Base-by-base conservation (phyloP, 2,797 vertebrate species). In the Jordanella pulchra region DNA sequence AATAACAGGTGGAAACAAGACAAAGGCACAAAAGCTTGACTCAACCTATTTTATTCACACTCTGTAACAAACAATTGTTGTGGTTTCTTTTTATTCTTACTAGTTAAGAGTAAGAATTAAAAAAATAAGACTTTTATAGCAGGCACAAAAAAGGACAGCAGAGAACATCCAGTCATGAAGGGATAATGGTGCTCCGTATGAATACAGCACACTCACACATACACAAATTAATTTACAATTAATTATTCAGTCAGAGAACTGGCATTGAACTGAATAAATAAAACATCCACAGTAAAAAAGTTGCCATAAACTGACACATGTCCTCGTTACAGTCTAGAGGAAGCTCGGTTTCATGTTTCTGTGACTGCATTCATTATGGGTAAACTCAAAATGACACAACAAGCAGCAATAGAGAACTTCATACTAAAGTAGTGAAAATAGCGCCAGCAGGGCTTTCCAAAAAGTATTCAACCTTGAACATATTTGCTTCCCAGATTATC, bases 241-340 rank as follows among this genome's bases (percentile, higher is more conserved):
- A 94, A 94, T 93, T 89, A 93, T 93, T 93, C 87, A 95, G 65
- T 85, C 81, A 84, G 80, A 88, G 75, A 82, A 71, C 66, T 78
- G 79, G 85, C 75, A 79, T 86, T 51, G 76, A 91, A 81, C 84
- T 80, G 85, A 86, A 93, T 93, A 86, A 93, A 93, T 94, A 90
- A 93, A 91, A 87, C 67, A 91, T 87, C 71, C 51, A 53, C 21
- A 55, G 84, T 69, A 84, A 80, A 92, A 91, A 87, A 81, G 81
- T 84, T 84, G 76, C 79, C 84, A 80, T 82, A 87, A 87, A 89
- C 77, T 86, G 87, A 89, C 84, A 83, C 32, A 73, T 63, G 60
- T 63, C 60, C 60, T 44, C 60, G 13, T 63, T 63, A 63, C 39
- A 63, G 39, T 60, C 68, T 78, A 71, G 79, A 70, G 48, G 82